Conservation (phyloP, 2,888 invertebrate genomes). For the Drosophila gaucha region DNA sequence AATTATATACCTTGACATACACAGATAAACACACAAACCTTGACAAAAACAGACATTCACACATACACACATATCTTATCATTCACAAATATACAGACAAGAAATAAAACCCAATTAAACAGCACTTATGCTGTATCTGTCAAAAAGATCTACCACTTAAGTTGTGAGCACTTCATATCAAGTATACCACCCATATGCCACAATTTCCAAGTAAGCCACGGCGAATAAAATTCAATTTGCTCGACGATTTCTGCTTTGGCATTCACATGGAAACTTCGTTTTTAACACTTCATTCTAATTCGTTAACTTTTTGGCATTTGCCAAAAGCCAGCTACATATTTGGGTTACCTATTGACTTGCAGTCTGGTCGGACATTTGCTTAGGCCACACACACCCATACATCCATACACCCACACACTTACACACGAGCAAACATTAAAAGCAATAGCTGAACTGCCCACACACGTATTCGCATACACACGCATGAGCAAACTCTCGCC, state of each 20-base stretch:
- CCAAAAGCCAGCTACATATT: slow-evolving; percentile 50
- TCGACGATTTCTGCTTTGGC: slow-evolving; percentile 5
- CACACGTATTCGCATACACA: slow-evolving; percentile 17
- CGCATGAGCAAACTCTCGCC: slow-evolving; percentile 25
- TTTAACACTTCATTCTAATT: slow-evolving; percentile 67
- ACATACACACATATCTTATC: background rate
- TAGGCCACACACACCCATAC: slow-evolving; percentile 12
- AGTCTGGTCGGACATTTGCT: slow-evolving; percentile 36
- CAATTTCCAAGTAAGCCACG: slow-evolving; percentile 1
- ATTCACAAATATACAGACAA: too few species aligned
- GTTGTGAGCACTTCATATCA: slow-evolving; percentile 1
- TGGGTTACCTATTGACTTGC: slow-evolving; percentile 67
- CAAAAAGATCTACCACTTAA: background rate
- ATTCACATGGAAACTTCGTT: slow-evolving; percentile 8
- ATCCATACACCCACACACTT: slow-evolving; percentile 1
- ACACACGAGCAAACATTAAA: slow-evolving; percentile 2
- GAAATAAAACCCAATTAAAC: background rate
- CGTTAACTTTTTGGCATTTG: slow-evolving; percentile 60
- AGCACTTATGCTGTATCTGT: background rate
- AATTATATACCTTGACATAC: background rate
- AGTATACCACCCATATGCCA: background rate
- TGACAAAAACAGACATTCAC: background rate
- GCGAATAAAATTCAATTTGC: slow-evolving; percentile 27
- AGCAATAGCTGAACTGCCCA: slow-evolving; percentile 6
- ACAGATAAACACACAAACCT: background rate